Conservation (phyloP, 2,888 invertebrate genomes). For the Hypena proboscidalis region DNA sequence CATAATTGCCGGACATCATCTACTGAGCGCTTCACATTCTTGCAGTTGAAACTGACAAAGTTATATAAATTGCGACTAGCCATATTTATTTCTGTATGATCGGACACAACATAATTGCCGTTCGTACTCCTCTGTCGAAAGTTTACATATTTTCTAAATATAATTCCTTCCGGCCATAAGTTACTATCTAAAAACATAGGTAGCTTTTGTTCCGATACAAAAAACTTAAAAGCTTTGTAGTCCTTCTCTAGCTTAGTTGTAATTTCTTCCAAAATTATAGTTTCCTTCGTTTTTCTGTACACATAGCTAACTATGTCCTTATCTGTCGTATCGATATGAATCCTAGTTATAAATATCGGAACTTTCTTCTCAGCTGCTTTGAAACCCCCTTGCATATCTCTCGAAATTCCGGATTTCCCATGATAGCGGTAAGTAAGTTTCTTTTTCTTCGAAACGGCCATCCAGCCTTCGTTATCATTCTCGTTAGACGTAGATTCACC, state of each 20-base stretch:
- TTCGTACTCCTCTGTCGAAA: neutral
- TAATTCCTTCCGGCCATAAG: slow-evolving; percentile 11
- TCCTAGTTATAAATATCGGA: slow-evolving; percentile 2
- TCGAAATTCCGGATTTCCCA: neutral
- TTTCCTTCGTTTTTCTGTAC: slow-evolving; percentile 6
- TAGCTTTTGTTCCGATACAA: slow-evolving; percentile 1
- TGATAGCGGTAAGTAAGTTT: neutral
- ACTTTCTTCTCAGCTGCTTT: slow-evolving; percentile 1
- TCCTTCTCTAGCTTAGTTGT: neutral
- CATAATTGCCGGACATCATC: slow-evolving; percentile 1
- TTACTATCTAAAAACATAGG: slow-evolving; percentile 7
- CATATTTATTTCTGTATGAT: neutral
- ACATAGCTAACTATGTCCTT: neutral
- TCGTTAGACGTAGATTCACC: too few relatives aligned
- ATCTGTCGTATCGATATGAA: slow-evolving; percentile 3
- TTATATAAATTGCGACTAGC: neutral
- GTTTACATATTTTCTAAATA: slow-evolving; percentile 8
- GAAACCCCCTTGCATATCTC: neutral
- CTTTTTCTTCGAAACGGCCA: neutral
- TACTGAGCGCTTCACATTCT: slow-evolving; percentile 12
- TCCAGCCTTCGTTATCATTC: neutral
- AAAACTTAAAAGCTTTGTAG: slow-evolving; percentile 9
- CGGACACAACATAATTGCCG: neutral
- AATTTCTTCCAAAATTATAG: slow-evolving; percentile 1
- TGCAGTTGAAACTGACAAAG: slow-evolving; percentile 6